phyloP scores from a whole-genome alignment of 2,113 vertebrate species.

The Gnathonemus echidnorhynchus region DNA sequence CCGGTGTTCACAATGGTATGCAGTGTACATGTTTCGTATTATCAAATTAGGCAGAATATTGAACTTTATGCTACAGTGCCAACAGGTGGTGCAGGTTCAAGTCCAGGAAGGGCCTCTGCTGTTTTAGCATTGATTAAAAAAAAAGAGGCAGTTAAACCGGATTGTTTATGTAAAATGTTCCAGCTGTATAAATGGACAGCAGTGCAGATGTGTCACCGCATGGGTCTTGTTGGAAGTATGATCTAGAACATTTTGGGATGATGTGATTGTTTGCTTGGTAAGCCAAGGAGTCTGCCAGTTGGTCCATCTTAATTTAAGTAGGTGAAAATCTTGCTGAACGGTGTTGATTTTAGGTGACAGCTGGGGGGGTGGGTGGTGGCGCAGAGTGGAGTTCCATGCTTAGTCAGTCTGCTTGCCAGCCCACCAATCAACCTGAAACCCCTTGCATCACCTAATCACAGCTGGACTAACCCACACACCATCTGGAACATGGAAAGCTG shows the following conservation, averaged over 20 bases:
- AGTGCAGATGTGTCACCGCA: background rate
- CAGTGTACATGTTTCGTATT: background rate
- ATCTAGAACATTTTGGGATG: background rate
- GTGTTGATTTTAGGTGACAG: background rate
- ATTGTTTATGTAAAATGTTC: background rate
- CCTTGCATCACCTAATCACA: background rate
- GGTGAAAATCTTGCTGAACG: background rate
- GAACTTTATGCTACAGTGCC: background rate
- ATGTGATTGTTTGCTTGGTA: background rate
- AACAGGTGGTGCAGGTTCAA: background rate
- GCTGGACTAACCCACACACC: background rate
- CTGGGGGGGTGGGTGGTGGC: background rate
- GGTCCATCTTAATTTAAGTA: background rate
- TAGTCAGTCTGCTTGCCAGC: background rate
- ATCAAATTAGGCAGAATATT: background rate
- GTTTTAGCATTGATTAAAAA: background rate
- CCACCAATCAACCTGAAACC: background rate
- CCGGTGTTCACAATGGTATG: background rate
- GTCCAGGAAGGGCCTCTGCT: background rate
- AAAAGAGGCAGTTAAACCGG: background rate
- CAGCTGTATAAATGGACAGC: background rate
- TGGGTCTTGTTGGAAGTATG: background rate
- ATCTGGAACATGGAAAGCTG: background rate
- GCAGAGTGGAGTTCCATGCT: background rate
- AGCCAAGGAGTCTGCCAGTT: background rate